Evolutionary conservation across 1,140 invertebrate genomes (phyloP).

Genomic region (Rhyzopertha dominica): DNA sequence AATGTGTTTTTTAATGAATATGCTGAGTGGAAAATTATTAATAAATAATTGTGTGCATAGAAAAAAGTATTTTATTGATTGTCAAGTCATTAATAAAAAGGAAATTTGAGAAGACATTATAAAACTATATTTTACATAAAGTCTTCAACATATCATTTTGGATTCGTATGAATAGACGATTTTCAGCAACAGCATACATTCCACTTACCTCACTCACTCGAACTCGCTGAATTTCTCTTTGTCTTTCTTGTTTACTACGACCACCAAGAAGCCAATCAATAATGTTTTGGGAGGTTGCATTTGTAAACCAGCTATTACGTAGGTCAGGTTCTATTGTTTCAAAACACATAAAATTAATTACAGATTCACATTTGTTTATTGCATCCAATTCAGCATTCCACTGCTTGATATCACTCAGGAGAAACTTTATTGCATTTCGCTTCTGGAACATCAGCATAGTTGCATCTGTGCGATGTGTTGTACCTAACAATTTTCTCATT

Average conservation of each 20-base stretch:
- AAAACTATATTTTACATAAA: too few relatives aligned
- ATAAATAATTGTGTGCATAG: too few relatives aligned
- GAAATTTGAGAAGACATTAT: too few relatives aligned
- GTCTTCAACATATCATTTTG: too few relatives aligned
- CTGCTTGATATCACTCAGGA: slow-evolving; percentile 15
- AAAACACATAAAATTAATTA: slow-evolving; percentile 20
- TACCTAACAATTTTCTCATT: slow-evolving; percentile 42
- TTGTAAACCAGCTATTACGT: slow-evolving; percentile 27
- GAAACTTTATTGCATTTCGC: not conserved
- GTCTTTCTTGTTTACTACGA: not conserved
- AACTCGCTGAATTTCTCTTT: too few relatives aligned
- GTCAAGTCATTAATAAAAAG: too few relatives aligned
- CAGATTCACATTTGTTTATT: not conserved
- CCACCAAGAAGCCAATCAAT: slow-evolving; percentile 27
- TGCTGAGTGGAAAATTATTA: too few relatives aligned
- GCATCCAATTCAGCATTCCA: not conserved
- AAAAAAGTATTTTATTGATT: too few relatives aligned
- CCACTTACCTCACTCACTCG: too few relatives aligned
- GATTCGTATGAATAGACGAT: too few relatives aligned
- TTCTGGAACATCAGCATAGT: slow-evolving; percentile 3
- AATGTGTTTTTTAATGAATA: too few relatives aligned
- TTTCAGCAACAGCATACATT: too few relatives aligned
- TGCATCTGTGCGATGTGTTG: slow-evolving; percentile 1
- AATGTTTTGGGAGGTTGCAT: slow-evolving; percentile 18
- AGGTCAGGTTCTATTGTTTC: slow-evolving; percentile 18